A percentile compares a stretch with the other conserved stretches of the same genome.
Evolutionary conservation across 1,140 invertebrate species (phyloP).

Genomic region (Stegodyphus mimosarum): DNA sequence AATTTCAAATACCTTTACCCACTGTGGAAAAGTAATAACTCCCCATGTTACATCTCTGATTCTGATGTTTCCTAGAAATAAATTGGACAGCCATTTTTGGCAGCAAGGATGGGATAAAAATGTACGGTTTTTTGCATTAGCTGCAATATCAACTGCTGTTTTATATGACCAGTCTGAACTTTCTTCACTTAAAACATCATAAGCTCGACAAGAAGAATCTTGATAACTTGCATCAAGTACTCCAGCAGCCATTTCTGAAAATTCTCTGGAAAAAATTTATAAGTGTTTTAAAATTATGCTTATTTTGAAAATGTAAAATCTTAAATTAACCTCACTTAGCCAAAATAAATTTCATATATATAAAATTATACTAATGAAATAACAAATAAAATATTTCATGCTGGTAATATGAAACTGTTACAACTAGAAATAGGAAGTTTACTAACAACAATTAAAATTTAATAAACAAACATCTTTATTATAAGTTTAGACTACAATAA

Average conservation of each 20-base stretch:
- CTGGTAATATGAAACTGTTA: too few relatives aligned
- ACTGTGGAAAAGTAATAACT: constrained; percentile 65
- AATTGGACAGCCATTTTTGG: constrained; percentile 68
- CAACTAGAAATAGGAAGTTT: too few relatives aligned
- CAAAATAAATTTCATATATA: too few relatives aligned
- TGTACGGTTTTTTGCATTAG: constrained; percentile 60
- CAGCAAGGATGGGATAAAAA: constrained; percentile 70
- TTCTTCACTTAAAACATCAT: constrained; percentile 66
- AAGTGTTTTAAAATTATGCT: neutral
- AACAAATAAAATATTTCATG: too few relatives aligned
- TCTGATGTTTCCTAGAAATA: constrained; percentile 67
- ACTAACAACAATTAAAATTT: too few relatives aligned
- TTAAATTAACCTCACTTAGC: too few relatives aligned
- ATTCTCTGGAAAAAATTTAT: constrained; percentile 65
- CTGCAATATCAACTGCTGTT: constrained; percentile 64
- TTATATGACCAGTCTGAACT: constrained; percentile 68
- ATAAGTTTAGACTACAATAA: too few relatives aligned
- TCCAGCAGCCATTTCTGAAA: constrained; percentile 68
- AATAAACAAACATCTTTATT: too few relatives aligned
- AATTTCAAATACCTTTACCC: constrained; percentile 66
- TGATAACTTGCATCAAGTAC: constrained; percentile 67
- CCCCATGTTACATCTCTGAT: constrained; percentile 67
- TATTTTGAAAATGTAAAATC: too few relatives aligned
- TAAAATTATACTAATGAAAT: too few relatives aligned
- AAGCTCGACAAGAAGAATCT: constrained; percentile 66